Percentiles rank a stretch among this genome's conserved stretches.
phyloP scores from a whole-genome alignment of 2,888 invertebrate species.

The Reticulitermes lucifugus region DNA sequence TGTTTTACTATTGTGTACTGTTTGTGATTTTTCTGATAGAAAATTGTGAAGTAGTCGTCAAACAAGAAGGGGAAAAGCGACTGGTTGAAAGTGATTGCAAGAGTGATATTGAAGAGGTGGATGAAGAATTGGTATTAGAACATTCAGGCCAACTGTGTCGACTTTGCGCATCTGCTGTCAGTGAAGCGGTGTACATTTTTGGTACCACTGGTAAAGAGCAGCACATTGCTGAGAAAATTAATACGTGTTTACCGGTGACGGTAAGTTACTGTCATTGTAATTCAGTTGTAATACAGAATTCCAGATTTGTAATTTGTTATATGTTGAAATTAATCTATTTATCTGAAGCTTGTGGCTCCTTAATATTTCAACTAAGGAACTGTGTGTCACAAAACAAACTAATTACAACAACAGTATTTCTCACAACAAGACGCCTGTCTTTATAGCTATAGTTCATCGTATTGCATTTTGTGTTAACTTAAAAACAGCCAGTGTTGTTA shows the following conservation, averaged over 20 bases:
- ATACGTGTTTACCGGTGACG: slow-evolving; percentile 51
- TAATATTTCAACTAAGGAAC: too few species aligned
- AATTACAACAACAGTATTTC: too few species aligned
- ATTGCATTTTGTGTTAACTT: too few species aligned
- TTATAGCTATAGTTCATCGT: too few species aligned
- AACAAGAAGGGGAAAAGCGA: not conserved
- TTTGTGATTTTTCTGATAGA: slow-evolving; percentile 3
- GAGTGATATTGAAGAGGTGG: not conserved
- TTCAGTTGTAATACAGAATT: too few species aligned
- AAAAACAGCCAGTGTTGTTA: too few species aligned
- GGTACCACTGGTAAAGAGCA: slow-evolving; percentile 44
- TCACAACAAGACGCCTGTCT: too few species aligned
- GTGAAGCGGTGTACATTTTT: slow-evolving; percentile 48
- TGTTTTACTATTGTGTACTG: too few species aligned
- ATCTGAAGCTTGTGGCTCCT: too few species aligned
- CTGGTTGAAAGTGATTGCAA: slow-evolving; percentile 1
- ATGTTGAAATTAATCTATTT: too few species aligned
- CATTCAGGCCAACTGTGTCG: slow-evolving; percentile 49
- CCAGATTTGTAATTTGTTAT: too few species aligned
- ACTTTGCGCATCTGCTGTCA: slow-evolving; percentile 48
- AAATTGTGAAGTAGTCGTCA: not conserved
- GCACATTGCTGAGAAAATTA: slow-evolving; percentile 52
- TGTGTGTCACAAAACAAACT: too few species aligned
- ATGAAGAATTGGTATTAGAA: not conserved
- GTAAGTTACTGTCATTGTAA: slow-evolving; percentile 39